Evolutionary conservation across 2,113 vertebrate species (phyloP).

Genomic region (Hypocryptadius cinnamomeus): DNA sequence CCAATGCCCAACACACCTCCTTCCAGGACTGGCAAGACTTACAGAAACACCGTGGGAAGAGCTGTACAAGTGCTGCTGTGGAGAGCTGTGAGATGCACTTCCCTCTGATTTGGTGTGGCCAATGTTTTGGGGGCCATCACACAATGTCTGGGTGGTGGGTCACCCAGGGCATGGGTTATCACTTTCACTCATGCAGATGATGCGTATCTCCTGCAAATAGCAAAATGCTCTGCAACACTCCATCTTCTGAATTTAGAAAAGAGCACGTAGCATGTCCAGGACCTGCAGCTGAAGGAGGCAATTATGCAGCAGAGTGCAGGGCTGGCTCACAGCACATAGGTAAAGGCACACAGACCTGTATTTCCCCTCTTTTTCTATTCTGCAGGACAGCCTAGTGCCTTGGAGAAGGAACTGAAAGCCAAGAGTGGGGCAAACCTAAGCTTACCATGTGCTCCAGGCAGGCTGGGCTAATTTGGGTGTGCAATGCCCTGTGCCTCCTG

Average conservation of each 20-base stretch:
- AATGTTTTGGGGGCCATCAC: background rate
- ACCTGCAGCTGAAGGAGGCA: background rate
- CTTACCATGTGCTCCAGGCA: background rate
- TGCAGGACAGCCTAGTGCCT: background rate
- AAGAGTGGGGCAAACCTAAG: background rate
- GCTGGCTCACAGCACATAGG: background rate
- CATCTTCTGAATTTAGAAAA: background rate
- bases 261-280: background rate
- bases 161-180: background rate
- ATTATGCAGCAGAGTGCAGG: background rate
- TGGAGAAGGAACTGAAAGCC: background rate
- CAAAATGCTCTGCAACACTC: background rate
- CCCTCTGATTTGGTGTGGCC: fast-evolving
- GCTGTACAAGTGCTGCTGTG: background rate
- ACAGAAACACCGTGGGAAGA: background rate
- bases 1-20: background rate
- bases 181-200: background rate
- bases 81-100: background rate
- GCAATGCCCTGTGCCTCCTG: background rate
- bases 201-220: background rate
- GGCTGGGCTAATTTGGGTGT: background rate
- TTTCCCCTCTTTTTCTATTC: background rate
- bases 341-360: background rate
- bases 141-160: background rate
- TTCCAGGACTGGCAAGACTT: background rate